Evolutionary conservation across 1,140 invertebrate species (phyloP), one percentile per base, ranked within the genome.

Genomic region (Eumaeus atala): DNA sequence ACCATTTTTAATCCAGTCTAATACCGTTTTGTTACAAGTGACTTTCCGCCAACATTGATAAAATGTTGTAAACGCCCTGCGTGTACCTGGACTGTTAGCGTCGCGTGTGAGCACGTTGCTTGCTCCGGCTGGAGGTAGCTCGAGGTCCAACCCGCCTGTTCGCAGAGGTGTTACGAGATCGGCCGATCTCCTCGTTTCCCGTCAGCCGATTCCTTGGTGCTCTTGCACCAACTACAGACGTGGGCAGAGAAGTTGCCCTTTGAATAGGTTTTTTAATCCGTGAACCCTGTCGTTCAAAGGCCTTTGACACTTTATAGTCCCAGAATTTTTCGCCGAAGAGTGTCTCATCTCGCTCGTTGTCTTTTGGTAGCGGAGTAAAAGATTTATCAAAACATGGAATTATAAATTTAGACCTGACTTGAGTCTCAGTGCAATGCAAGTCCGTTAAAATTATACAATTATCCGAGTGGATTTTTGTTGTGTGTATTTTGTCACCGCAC

Each of bases 31-130:
- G 28, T 70, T 66, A 7, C 48, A 36, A 1, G 67, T 73, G 8
- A 73, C 51, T 7, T 47, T 49, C 7, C 33, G 9, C 67, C 70
- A 70, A 50, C 67, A 70, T 40, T 68, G 44, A 56, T 63, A 66
- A 64, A 68, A 9, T 54, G 35, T 0, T 33, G 21, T 28, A 73
- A 35, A 58, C 66, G 55, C 14, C 68, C 71, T 16, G 66, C 65
- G 42, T 63, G 66, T 62, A 66, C 69, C 66, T 64, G 38, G 9
- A 47, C 48, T 62, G 57, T 9, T 63, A 60, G 10, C 17, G 51
- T 21, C 54, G 12, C 16, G 16, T 51, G 21, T 2, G 21, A 8
- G 52, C 57, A 58, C 47, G 50, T 28, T 11, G 48, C 12, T 51
- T 61, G 56, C 9, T 51, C 17, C 16, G 9, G 11, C 33, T 18